Base-by-base conservation (phyloP, 2,113 vertebrate species). In the Cacatua alba region DNA sequence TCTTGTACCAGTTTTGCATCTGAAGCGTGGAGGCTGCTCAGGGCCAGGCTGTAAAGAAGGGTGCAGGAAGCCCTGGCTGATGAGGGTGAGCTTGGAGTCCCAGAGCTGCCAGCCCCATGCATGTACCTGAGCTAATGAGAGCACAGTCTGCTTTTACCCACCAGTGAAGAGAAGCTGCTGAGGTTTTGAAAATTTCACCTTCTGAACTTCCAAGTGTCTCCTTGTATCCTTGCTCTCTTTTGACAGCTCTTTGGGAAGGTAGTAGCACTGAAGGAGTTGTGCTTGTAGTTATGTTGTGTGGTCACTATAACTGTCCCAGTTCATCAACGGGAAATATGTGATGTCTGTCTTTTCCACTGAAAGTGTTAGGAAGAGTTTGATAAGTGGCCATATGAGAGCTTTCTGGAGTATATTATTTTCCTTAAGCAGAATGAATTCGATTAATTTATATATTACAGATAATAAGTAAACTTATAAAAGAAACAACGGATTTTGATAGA, bases 321-420 rank as follows among this genome's bases (percentile, higher is more conserved):
- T 70, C 0, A 1, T 53, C 37, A 17, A 0, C 24, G 26, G 67
- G 46, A 51, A 83, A 80, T 68, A 35, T 33, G 18, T 1, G 0
- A 13, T 26, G 17, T 8, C 11, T 3, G 7, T 37, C 5, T 53
- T 68, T 53, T 78, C 31, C 75, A 60, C 20, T 46, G 25, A 14
- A 69, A 51, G 23, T 59, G 92, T 29, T 46, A 59, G 43, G 41
- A 77, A 65, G 52, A 44, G 17, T 48, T 71, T 63, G 53, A 0
- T 79, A 59, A 70, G 6, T 59, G 43, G 17, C 31, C 9, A 2
- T 55, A 24, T 6, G 3, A 53, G 72, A 53, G 29, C 29, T 75
- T 88, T 59, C 53, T 14, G 35, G 31, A 64, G 14, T 48, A 3
- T 35, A 19, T 70, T 69, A 4, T 86, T 55, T 91, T 63, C n/a